Percentiles rank a stretch among this genome's conserved stretches.
Evolutionary conservation across 2,113 vertebrate genomes (phyloP).

Genomic region (Rattus rattus): DNA sequence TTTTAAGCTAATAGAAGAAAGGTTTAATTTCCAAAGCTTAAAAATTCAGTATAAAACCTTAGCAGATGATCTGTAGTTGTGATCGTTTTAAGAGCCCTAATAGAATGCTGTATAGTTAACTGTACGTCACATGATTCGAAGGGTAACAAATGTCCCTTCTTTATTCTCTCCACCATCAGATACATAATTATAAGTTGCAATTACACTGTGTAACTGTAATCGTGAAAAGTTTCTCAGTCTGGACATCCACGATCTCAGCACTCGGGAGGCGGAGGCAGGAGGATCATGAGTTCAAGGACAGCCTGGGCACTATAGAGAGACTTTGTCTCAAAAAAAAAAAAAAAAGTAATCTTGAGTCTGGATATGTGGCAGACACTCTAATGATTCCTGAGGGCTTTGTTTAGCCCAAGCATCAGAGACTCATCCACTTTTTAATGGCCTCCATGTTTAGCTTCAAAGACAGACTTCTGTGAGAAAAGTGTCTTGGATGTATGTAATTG

Average conservation of each 20-base stretch:
- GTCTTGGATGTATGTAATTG: not conserved
- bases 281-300: not conserved
- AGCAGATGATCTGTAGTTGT: not conserved
- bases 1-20: not conserved
- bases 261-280: not conserved
- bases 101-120: not conserved
- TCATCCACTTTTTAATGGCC: not conserved
- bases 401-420: constrained; percentile 20
- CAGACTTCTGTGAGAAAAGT: not conserved
- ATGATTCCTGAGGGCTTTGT: not conserved
- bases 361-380: not conserved
- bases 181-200: too few species aligned
- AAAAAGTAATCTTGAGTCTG: not conserved
- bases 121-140: not conserved
- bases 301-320: not conserved
- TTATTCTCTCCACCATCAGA: not conserved
- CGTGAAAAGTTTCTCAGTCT: not conserved
- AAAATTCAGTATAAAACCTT: not conserved
- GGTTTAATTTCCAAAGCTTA: constrained; percentile 10
- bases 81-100: not conserved
- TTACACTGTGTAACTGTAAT: not conserved
- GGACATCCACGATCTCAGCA: not conserved
- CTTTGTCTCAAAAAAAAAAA: not conserved
- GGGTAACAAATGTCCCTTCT: not conserved
- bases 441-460: not conserved